Percentiles rank a stretch among this genome's conserved stretches.
Evolutionary conservation across 2,797 vertebrate species (phyloP).

Genomic region (Crenuchus spilurus): DNA sequence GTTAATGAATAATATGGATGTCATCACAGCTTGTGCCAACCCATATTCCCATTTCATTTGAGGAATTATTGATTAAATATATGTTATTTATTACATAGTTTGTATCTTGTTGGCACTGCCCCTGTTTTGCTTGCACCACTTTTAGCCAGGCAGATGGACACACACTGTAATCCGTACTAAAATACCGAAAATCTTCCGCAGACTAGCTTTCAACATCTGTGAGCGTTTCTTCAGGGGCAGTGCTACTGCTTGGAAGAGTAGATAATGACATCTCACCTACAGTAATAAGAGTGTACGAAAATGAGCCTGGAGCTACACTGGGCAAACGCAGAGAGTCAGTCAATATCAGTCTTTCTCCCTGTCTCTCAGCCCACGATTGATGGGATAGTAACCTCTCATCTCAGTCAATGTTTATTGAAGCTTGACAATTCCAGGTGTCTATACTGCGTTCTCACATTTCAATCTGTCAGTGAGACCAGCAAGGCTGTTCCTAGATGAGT

Average conservation of each 20-base stretch:
- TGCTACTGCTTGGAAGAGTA: neutral
- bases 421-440: constrained; percentile 23
- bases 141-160: neutral
- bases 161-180: neutral
- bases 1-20: too few relatives aligned
- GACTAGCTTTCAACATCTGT: neutral
- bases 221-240: neutral
- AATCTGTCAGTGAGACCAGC: constrained; percentile 10
- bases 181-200: neutral
- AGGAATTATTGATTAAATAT: too few relatives aligned
- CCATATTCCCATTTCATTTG: too few relatives aligned
- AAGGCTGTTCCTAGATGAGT: neutral
- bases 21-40: too few relatives aligned
- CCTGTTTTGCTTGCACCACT: neutral
- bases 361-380: constrained; percentile 14
- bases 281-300: neutral
- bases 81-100: too few relatives aligned
- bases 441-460: neutral
- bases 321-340: neutral
- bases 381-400: constrained; percentile 18
- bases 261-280: neutral
- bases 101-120: neutral
- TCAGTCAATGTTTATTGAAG: constrained; percentile 28
- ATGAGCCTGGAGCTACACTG: neutral
- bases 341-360: neutral